These are phyloP conservation scores for Nebria brevicollis DNA, from an alignment of 2,888 invertebrate genomes.

Conservation along the genomic window DNA sequence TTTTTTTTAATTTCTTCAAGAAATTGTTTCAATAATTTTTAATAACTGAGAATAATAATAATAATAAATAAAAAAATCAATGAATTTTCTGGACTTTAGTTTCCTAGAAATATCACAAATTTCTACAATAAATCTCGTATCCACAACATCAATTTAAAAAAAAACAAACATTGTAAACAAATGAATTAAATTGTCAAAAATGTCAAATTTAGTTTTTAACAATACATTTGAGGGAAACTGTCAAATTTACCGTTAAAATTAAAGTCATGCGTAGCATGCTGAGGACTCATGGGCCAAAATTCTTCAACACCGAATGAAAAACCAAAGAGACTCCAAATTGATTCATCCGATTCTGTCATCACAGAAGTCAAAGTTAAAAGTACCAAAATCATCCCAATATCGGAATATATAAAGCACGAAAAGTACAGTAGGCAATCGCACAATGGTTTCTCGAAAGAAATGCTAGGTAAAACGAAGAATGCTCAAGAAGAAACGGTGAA, in stretches of 20 bases:
- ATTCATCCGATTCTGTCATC: conserved; percentile 32
- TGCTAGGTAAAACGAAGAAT: not conserved
- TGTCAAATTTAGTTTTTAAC: conserved; percentile 6
- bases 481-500: not conserved
- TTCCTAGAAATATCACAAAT: too few species aligned
- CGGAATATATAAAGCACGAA: conserved; percentile 36
- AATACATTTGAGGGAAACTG: not conserved
- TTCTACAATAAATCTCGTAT: not conserved
- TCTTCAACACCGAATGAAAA: not conserved
- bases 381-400: conserved; percentile 30
- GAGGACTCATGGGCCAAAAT: conserved; percentile 9
- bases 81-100: too few species aligned
- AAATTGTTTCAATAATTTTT: not conserved
- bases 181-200: not conserved
- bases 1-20: not conserved
- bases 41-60: not conserved
- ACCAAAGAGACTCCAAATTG: conserved; percentile 11
- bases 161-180: not conserved
- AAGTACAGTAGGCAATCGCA: conserved; percentile 25
- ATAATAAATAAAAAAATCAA: too few species aligned
- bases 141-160: not conserved
- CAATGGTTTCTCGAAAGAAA: not conserved
- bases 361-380: conserved; percentile 31
- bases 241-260: conserved; percentile 14
- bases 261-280: not conserved